phyloP scores from a whole-genome alignment of 2,797 vertebrate genomes.

The Petrocephalus schoutedeni region DNA sequence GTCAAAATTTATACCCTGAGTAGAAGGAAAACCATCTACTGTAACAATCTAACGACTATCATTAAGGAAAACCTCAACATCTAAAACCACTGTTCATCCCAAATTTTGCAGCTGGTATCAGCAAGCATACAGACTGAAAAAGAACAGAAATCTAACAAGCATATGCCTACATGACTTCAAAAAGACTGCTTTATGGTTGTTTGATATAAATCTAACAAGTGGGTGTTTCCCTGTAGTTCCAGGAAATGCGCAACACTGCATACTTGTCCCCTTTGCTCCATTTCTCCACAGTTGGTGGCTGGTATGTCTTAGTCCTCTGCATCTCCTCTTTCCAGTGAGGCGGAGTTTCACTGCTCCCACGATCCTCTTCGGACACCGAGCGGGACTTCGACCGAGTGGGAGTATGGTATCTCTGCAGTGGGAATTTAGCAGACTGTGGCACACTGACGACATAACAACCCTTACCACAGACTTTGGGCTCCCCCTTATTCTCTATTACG shows the following conservation, averaged over 20 bases:
- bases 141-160: neutral
- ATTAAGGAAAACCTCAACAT: neutral
- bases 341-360: conserved; percentile 86
- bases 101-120: neutral
- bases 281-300: conserved; percentile 75
- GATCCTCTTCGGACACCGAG: conserved; percentile 79
- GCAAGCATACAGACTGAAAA: neutral
- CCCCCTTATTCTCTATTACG: conserved; percentile 21
- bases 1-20: conserved; percentile 40
- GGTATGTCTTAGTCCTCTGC: conserved; percentile 79
- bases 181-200: neutral
- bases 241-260: conserved; percentile 26
- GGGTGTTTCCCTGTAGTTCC: neutral
- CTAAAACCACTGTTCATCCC: neutral
- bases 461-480: conserved; percentile 17
- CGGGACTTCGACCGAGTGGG: conserved; percentile 84
- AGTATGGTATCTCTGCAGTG: conserved; percentile 84
- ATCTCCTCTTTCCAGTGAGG: conserved; percentile 99
- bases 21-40: conserved; percentile 37
- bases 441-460: conserved; percentile 1
- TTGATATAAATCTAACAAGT: neutral
- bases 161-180: neutral
- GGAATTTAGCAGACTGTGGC: conserved; percentile 7
- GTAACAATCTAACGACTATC: neutral
- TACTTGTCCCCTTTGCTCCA: conserved; percentile 98